Evolutionary conservation across 2,113 vertebrate genomes (phyloP).

Genomic region (Embiotoca jacksoni): DNA sequence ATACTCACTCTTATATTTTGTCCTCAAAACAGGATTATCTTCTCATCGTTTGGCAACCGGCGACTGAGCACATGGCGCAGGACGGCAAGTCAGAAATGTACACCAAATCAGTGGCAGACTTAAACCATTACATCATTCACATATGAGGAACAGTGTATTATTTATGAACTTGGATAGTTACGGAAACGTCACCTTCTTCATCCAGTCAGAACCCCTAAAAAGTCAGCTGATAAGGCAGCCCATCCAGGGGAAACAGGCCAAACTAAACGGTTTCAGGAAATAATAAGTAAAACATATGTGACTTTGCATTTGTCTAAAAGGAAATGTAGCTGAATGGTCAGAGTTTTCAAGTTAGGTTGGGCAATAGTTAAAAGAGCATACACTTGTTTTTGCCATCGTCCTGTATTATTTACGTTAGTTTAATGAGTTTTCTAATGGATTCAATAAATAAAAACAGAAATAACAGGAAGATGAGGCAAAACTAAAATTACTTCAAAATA

Average conservation of each 20-base stretch:
- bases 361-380: too few relatives aligned
- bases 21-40: conserved; percentile 49
- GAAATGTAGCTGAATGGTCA: too few relatives aligned
- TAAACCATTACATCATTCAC: conserved; percentile 76
- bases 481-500: too few relatives aligned
- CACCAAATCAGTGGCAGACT: conserved; percentile 66
- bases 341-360: too few relatives aligned
- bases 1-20: conserved; percentile 70
- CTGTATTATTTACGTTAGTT: too few relatives aligned
- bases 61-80: conserved; percentile 70
- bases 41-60: conserved; percentile 58
- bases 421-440: too few relatives aligned
- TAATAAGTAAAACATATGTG: too few relatives aligned
- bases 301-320: too few relatives aligned
- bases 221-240: neutral
- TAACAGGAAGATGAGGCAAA: too few relatives aligned
- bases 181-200: neutral
- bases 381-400: too few relatives aligned
- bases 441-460: too few relatives aligned
- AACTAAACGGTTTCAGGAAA: too few relatives aligned
- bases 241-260: neutral
- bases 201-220: neutral
- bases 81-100: conserved; percentile 39
- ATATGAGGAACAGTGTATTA: conserved; percentile 58
- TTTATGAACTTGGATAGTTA: conserved; percentile 43